Base-by-base conservation (phyloP, 1,140 invertebrate genomes). In the Gonioctena quinquepunctata region DNA sequence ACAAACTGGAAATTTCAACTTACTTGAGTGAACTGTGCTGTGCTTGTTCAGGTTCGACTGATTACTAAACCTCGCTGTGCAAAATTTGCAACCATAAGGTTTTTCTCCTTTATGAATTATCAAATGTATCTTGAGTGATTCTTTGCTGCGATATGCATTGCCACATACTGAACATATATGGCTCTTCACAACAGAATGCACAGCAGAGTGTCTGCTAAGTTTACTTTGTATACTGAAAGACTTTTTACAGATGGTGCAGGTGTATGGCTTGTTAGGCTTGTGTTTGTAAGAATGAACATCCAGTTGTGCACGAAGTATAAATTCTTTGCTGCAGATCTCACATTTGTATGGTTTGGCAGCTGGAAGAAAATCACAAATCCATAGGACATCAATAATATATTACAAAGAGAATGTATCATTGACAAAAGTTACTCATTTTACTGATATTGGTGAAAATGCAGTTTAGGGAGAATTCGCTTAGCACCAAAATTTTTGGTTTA, bases 1-100 rank as follows among this genome's bases (percentile, higher is more conserved):
- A n/a, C n/a, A n/a, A n/a, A n/a, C n/a, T n/a, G n/a, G n/a, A n/a
- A 42, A 42, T 13, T 13, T 42, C 33, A 16, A 68, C 83, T 83
- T 78, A 88, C 88, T 84, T 66, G 85, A 84, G 78, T 87, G 87
- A 56, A 84, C 84, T n/a, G 83, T 74, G 28, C 83, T 79, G 73
- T 88, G 87, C 63, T 86, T 82, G 70, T 86, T 85, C 68, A 88
- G 77, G 76, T 87, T 87, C 3, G 86, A 87, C 73, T 83, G 84
- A 71, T 87, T 84, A 66, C 83, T 85, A 77, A 87, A 88, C 62
- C 80, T 82, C 3, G 81, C 76, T 2, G 79, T 76, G 75, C 87
- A 88, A 7, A 83, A 64, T 13, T 84, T 84, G 68, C 87, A 88
- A 0, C 76, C 23, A 71, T 82, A 87, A 1, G 83, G 83, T 52